Evolutionary conservation across 2,888 invertebrate species (phyloP).

Genomic region (Bhutanitis thaidina): DNA sequence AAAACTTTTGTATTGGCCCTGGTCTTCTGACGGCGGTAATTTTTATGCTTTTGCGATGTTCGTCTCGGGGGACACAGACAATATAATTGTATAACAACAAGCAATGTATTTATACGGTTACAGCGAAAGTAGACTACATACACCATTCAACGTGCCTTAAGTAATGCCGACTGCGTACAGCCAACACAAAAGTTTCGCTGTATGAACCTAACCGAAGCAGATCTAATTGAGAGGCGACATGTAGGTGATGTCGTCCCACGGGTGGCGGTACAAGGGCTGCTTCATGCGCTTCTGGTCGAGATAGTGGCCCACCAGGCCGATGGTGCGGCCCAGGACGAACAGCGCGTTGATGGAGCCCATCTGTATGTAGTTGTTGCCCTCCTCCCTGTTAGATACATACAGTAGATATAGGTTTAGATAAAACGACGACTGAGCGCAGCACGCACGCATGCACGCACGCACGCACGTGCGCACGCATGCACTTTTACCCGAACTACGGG

Average conservation of each 20-base stretch:
- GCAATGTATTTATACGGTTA: background rate
- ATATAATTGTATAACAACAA: no score
- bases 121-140: no score
- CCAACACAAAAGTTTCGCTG: constrained; percentile 1
- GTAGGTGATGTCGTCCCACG: constrained; percentile 97
- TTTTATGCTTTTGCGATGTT: no score
- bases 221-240: constrained; percentile 67
- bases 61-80: no score
- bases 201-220: background rate
- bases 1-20: constrained; percentile 3
- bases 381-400: constrained; percentile 83
- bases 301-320: constrained; percentile 99
- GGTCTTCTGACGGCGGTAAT: background rate
- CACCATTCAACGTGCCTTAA: no score
- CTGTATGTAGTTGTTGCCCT: constrained; percentile 97
- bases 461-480: no score
- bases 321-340: constrained; percentile 98
- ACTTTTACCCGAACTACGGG: no score
- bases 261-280: constrained; percentile 99
- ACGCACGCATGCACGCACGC: no score
- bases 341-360: constrained; percentile 99
- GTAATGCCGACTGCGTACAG: no score
- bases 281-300: constrained; percentile 99
- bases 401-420: no score
- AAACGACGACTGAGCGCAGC: no score